Evolutionary conservation across 1,140 invertebrate genomes (phyloP), one percentile per base, ranked within the genome.

Genomic region (Scylla paramamosain): DNA sequence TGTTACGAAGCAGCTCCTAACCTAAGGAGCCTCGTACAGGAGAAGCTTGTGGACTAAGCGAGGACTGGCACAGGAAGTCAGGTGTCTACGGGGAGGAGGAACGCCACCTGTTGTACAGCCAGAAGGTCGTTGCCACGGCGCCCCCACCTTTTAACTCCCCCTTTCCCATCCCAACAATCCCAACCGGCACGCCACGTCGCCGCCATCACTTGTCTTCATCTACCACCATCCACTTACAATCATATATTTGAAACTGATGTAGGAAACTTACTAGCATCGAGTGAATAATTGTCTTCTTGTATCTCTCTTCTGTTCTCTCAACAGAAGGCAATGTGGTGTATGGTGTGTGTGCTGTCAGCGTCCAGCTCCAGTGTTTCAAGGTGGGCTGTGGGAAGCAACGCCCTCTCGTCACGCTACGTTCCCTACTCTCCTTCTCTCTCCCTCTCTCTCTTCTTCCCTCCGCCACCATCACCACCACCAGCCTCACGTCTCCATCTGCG

Each of bases 371-470:
- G 28, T 39, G 39, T 84, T 45, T 59, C 82, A 83, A 45, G 83
- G 84, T 25, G 48, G 84, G 92, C 67, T 87, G 92, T 93, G 92
- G 48, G 46, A 93, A 59, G 92, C 46, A 93, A 93, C 92, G 84
- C 84, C 83, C 92, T 52, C 84, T 88, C 83, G 92, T 93, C 92
- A 93, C 92, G 92, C 92, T 52, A 93, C 20, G 32, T n/a, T 92
- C 91, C n/a, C 67, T 39, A 2, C 6, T 29, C 91, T 28, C 91
- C 29, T 28, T 52, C 46, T 67, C 16, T 25, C 31, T 4, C 31
- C 6, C 7, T 67, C 59, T 7, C 88, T 46, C 10, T 52, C 46
- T 52, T 77, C 25, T 8, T 77, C 8, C 52, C 10, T 8, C 10
- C 52, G 10, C 52, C 52, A 77, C 8, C 67, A 77, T 20, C 67